Evolutionary conservation across 2,113 vertebrate species (phyloP).

Genomic region (Ophthalmolycus amberensis): DNA sequence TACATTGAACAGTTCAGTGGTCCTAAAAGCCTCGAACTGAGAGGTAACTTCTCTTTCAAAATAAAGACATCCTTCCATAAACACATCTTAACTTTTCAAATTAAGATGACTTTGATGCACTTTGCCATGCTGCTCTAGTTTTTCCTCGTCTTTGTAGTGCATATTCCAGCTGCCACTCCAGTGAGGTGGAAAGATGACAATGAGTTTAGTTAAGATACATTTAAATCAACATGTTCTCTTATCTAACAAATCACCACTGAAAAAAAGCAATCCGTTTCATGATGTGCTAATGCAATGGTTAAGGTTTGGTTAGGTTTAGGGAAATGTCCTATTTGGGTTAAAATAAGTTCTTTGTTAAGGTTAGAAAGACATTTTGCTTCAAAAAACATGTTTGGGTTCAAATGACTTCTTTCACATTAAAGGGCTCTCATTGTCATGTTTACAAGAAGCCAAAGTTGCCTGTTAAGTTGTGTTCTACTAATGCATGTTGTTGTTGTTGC

Average conservation of each 20-base stretch:
- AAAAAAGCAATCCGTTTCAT: background rate
- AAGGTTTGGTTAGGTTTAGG: background rate
- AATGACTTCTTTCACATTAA: background rate
- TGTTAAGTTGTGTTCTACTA: background rate
- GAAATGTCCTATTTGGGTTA: background rate
- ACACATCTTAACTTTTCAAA: background rate
- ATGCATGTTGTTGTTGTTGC: constrained; percentile 1
- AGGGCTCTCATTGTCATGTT: background rate
- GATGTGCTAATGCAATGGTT: background rate
- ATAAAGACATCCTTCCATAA: background rate
- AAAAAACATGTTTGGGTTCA: background rate
- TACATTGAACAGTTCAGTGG: background rate
- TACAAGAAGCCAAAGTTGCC: background rate
- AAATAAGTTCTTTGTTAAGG: background rate
- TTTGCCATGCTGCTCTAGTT: no score
- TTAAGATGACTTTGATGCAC: no score
- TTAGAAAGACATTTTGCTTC: background rate
- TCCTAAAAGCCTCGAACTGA: background rate
- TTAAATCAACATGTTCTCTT: background rate
- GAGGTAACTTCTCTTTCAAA: background rate
- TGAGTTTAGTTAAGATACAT: no score
- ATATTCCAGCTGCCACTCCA: background rate
- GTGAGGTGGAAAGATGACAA: background rate
- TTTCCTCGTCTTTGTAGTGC: background rate
- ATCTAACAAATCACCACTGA: background rate